Evolutionary conservation across 1,140 invertebrate genomes (phyloP), one percentile per base, ranked within the genome.

Genomic region (Scylla paramamosain): DNA sequence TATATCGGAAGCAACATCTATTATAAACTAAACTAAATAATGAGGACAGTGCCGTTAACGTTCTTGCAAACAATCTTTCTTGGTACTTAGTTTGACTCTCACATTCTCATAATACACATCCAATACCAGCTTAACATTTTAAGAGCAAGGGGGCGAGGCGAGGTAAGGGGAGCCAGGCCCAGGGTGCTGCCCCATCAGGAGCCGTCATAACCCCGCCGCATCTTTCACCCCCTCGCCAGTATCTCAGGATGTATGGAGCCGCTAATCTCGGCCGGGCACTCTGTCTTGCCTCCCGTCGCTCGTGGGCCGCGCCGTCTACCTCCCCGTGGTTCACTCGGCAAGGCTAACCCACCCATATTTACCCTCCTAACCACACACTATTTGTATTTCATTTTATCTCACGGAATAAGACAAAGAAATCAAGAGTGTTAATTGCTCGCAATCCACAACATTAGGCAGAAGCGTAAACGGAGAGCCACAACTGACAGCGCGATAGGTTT

Each of bases 201-300:
- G 48, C 28, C 90, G 90, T 91, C 90, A 59, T 39, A 59, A 48
- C 59, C 86, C 0, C 67, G 16, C 28, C 29, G 31, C 91, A 77
- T 39, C 39, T 48, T 86, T 86, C 83, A 29, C 45, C 83, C 29
- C 92, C 92, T 29, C 32, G 52, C 20, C 91, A 32, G 45, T 86
- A 93, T 93, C 92, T 86, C 83, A 93, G 82, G 92, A 93, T 59
- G 86, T 93, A 93, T 93, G 83, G 92, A 93, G 25, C 39, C n/a
- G 45, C 82, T 93, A 86, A 87, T 93, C 82, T 92, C 91, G 48
- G 29, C 32, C 67, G n/a, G 67, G 91, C 77, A 93, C 92, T 59
- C 92, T 93, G 83, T 93, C 92, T 93, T 93, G 83, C 83, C 82
- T 29, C 92, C 83, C 45, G 92, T 93, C 82, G 82, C 82, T 52